Conservation (phyloP, 2,113 vertebrate species). For the Eretmochelys imbricata region DNA sequence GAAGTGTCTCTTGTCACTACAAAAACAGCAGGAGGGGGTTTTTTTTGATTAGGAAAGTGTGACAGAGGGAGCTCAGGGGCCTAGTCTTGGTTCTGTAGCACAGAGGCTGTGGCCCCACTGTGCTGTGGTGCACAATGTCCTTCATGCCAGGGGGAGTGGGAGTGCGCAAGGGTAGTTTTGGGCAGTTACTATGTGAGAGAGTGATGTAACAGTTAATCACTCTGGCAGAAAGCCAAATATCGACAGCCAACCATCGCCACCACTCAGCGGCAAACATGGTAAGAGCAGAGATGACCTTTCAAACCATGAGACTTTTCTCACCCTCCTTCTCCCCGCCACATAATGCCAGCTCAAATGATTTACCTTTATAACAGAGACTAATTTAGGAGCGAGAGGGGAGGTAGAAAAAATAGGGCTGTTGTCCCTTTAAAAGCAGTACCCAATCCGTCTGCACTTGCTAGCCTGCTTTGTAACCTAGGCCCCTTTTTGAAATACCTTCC, state of each 20-base stretch:
- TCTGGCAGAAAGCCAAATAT: conserved; percentile 13
- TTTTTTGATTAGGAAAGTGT: neutral
- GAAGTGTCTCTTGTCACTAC: neutral
- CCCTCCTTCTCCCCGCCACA: rapidly evolving
- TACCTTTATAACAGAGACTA: neutral
- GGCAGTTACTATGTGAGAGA: rapidly evolving
- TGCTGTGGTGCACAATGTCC: rapidly evolving
- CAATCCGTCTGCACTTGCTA: neutral
- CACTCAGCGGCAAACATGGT: neutral
- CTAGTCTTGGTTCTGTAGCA: rapidly evolving
- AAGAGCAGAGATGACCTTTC: neutral
- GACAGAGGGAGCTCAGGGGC: rapidly evolving
- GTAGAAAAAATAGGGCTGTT: neutral
- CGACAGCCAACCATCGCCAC: conserved; percentile 3
- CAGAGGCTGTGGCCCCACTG: rapidly evolving
- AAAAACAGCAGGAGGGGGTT: neutral
- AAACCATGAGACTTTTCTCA: neutral
- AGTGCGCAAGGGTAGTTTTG: neutral
- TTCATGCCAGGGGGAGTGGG: neutral
- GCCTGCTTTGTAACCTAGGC: neutral
- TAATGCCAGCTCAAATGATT: neutral
- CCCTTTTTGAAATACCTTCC: neutral
- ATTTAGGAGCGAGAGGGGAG: neutral
- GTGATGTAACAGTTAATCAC: conserved; percentile 28
- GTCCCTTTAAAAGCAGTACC: neutral